A percentile compares a stretch with the other conserved stretches of the same genome.
Conservation (phyloP, 2,797 vertebrate species). For the Gymnodraco acuticeps region DNA sequence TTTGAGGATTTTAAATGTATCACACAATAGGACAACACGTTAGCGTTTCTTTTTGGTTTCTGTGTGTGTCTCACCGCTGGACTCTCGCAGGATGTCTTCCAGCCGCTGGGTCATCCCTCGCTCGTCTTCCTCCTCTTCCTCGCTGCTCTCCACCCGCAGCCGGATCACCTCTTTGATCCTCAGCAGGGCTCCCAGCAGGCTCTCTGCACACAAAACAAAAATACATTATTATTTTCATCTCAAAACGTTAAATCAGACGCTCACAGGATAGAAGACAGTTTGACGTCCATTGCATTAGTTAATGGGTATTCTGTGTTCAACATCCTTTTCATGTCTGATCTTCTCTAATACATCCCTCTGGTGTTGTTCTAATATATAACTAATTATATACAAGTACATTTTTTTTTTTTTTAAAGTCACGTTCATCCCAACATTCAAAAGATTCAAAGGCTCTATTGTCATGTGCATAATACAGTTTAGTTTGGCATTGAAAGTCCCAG, state of each 20-base stretch:
- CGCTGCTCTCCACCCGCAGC: slow-evolving; percentile 80
- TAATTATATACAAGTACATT: too few species aligned
- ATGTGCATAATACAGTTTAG: too few species aligned
- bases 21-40: neutral
- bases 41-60: neutral
- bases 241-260: neutral
- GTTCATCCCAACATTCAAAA: too few species aligned
- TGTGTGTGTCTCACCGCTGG: slow-evolving; percentile 73
- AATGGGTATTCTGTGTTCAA: too few species aligned
- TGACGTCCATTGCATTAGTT: too few species aligned
- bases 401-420: too few species aligned
- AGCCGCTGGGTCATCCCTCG: slow-evolving; percentile 82
- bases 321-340: too few species aligned
- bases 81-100: slow-evolving; percentile 82
- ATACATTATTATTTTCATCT: neutral
- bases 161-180: slow-evolving; percentile 84
- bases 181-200: slow-evolving; percentile 80
- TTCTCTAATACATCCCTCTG: too few species aligned
- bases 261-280: too few species aligned
- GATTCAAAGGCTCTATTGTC: too few species aligned
- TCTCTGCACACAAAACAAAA: slow-evolving; percentile 63
- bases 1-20: neutral
- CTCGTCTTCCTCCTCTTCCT: slow-evolving; percentile 73
- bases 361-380: too few species aligned
- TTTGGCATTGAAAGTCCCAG: too few species aligned